Conservation (phyloP, 92 coral and sea anemone species). For the Chrysogorgia sp. region DNA sequence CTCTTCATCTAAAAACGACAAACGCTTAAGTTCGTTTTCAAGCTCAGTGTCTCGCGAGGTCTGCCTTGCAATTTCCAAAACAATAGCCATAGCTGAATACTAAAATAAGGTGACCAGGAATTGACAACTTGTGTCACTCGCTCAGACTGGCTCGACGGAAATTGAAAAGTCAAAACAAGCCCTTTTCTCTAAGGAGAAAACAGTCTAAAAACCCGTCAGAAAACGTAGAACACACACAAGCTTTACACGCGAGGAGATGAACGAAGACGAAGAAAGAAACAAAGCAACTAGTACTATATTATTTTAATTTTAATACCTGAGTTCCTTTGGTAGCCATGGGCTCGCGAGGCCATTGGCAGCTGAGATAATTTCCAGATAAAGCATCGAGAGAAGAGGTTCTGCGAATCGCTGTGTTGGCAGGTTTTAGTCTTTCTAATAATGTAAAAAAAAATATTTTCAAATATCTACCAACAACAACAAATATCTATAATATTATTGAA, state of each 20-base stretch:
- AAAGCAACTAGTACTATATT: no score
- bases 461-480: not conserved
- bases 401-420: constrained; percentile 68
- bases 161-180: not conserved
- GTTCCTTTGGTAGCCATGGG: constrained; percentile 88
- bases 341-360: constrained; percentile 97
- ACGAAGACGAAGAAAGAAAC: not conserved
- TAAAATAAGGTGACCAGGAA: not conserved
- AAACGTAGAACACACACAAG: no score
- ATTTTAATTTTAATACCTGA: constrained; percentile 85
- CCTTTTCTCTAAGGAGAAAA: no score
- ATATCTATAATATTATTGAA: constrained; percentile 8
- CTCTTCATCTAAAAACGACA: no score
- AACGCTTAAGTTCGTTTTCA: not conserved
- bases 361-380: constrained; percentile 88
- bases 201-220: no score
- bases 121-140: not conserved
- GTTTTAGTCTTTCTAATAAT: constrained; percentile 83
- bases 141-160: not conserved
- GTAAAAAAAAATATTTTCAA: no score
- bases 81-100: not conserved
- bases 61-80: not conserved
- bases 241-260: not conserved
- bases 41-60: not conserved
- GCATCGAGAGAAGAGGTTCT: constrained; percentile 97